Percentiles rank a stretch among this genome's conserved stretches.
These are phyloP conservation scores for Scyliorhinus canicula DNA, from an alignment of 2,797 vertebrate genomes.

Conservation along the genomic window DNA sequence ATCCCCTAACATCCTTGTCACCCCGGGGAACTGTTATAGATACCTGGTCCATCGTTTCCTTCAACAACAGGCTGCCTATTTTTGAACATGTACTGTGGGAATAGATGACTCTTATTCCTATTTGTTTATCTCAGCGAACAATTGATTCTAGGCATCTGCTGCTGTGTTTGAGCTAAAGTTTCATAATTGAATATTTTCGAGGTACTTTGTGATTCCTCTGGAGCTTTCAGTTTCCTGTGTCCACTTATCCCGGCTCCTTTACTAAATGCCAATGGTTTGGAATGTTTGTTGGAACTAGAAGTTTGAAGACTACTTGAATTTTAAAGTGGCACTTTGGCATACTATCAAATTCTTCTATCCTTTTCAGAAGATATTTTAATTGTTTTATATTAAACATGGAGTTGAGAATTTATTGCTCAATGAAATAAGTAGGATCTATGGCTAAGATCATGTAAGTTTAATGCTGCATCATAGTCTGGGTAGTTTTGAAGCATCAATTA, in stretches of 20 bases:
- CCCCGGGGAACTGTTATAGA: not conserved
- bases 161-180: not conserved
- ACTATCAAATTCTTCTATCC: not conserved
- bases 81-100: not conserved
- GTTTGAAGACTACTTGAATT: not conserved
- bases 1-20: not conserved
- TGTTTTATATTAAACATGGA: not conserved
- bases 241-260: not conserved
- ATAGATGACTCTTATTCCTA: not conserved
- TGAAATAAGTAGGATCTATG: not conserved
- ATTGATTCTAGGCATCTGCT: not conserved
- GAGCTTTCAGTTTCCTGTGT: not conserved
- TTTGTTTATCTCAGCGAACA: not conserved
- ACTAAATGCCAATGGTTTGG: not conserved
- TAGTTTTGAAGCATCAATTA: not conserved
- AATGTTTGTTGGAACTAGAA: not conserved
- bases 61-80: no score
- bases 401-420: not conserved
- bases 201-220: not conserved
- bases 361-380: slow-evolving; percentile 6
- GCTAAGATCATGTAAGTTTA: not conserved
- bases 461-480: not conserved
- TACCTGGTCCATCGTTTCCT: not conserved
- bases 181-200: not conserved
- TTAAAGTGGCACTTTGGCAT: not conserved